Conservation (phyloP, 2,888 invertebrate genomes). For the Hyles lineata region DNA sequence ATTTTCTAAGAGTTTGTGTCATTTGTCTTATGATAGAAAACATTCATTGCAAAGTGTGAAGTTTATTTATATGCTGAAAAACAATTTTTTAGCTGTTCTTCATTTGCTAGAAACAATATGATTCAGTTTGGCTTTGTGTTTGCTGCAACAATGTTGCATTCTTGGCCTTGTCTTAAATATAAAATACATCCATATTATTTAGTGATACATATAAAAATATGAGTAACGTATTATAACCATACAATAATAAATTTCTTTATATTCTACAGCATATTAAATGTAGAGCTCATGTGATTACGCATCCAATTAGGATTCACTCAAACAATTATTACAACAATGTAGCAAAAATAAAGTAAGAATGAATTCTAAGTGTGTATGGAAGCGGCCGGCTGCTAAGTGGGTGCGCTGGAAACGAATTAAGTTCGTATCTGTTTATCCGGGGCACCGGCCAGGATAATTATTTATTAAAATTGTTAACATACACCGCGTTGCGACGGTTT, state of each 20-base stretch:
- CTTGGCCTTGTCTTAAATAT: too few relatives aligned
- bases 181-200: too few relatives aligned
- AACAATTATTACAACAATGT: constrained; percentile 4
- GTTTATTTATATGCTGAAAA: too few relatives aligned
- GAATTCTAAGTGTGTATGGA: constrained; percentile 38
- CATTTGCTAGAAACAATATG: too few relatives aligned
- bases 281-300: background rate
- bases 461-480: constrained; percentile 78
- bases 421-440: constrained; percentile 66
- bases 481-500: constrained; percentile 39
- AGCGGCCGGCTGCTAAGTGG: constrained; percentile 36
- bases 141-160: too few relatives aligned
- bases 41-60: too few relatives aligned
- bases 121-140: too few relatives aligned
- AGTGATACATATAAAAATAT: too few relatives aligned
- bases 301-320: background rate
- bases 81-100: too few relatives aligned
- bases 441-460: constrained; percentile 68
- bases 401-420: constrained; percentile 58
- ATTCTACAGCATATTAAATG: background rate
- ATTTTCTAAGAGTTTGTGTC: too few relatives aligned
- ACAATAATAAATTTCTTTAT: background rate
- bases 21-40: too few relatives aligned
- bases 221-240: too few relatives aligned
- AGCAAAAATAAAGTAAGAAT: constrained; percentile 22